Evolutionary conservation across 2,888 invertebrate genomes (phyloP).

Genomic region (Ochropleura leucogaster): DNA sequence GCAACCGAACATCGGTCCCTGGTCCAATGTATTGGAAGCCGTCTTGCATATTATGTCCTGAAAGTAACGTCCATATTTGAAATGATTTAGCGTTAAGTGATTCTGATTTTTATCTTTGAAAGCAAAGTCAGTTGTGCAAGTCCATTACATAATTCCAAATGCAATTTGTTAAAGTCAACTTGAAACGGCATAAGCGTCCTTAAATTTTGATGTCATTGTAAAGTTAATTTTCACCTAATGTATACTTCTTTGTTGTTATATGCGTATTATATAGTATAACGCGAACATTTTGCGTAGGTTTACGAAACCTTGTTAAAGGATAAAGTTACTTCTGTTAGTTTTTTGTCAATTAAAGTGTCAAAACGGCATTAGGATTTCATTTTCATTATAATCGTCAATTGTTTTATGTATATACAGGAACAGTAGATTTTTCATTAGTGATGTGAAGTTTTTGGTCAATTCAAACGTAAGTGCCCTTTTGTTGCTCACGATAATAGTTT

Average conservation of each 20-base stretch:
- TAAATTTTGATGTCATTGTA: conserved; percentile 69
- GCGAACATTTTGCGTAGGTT: conserved; percentile 76
- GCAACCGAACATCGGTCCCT: conserved; percentile 62
- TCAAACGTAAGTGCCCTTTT: conserved; percentile 84
- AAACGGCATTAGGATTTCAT: conserved; percentile 77
- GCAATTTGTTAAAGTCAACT: conserved; percentile 65
- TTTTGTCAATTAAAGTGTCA: conserved; percentile 87
- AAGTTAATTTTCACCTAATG: conserved; percentile 76
- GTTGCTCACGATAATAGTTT: conserved; percentile 83
- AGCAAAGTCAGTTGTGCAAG: conserved; percentile 74
- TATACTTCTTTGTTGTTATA: conserved; percentile 83
- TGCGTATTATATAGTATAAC: conserved; percentile 77
- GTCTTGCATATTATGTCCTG: conserved; percentile 88
- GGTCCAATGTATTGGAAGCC: conserved; percentile 82
- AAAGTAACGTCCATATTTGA: conserved; percentile 89
- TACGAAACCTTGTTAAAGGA: conserved; percentile 83
- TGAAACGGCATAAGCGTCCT: conserved; percentile 73
- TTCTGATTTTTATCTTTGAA: conserved; percentile 80
- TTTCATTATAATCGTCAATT: conserved; percentile 84
- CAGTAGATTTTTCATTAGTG: conserved; percentile 72
- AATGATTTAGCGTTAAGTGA: conserved; percentile 89
- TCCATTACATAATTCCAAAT: conserved; percentile 73
- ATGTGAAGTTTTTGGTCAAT: conserved; percentile 87
- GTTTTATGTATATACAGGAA: conserved; percentile 78
- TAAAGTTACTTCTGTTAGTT: conserved; percentile 85